Conservation (phyloP, 1,140 invertebrate species). For the Contarinia nasturtii region DNA sequence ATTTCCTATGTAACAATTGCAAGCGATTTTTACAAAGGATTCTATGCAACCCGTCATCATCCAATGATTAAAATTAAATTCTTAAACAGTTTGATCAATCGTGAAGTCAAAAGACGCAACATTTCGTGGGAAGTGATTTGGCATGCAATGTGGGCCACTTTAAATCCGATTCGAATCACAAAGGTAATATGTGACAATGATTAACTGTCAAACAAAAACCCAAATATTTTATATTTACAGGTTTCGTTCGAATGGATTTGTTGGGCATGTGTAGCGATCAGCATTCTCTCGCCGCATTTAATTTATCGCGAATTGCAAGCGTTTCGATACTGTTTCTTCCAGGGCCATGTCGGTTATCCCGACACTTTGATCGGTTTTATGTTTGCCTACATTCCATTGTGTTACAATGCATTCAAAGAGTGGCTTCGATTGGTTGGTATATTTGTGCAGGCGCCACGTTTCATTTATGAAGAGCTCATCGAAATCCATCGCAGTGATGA, state of each 20-base stretch:
- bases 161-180: slow-evolving; percentile 22
- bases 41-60: slow-evolving; percentile 8
- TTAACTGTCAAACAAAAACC: too few species aligned
- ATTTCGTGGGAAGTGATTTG: slow-evolving; percentile 25
- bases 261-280: slow-evolving; percentile 17
- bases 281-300: slow-evolving; percentile 12
- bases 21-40: slow-evolving; percentile 31
- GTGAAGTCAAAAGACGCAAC: slow-evolving; percentile 26
- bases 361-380: slow-evolving; percentile 25
- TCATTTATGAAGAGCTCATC: slow-evolving; percentile 37
- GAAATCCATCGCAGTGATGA: slow-evolving; percentile 23
- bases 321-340: slow-evolving; percentile 15
- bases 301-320: slow-evolving; percentile 25
- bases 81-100: slow-evolving; percentile 21
- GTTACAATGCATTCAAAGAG: slow-evolving; percentile 32
- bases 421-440: slow-evolving; percentile 31
- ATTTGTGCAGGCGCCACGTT: slow-evolving; percentile 31
- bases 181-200: slow-evolving; percentile 8
- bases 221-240: too few species aligned
- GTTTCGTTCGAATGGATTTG: slow-evolving; percentile 15
- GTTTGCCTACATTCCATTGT: slow-evolving; percentile 33
- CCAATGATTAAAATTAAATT: slow-evolving; percentile 12
- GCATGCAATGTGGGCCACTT: slow-evolving; percentile 19
- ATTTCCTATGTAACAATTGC: slow-evolving; percentile 34
- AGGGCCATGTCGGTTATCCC: slow-evolving; percentile 23